A percentile compares a stretch with the other conserved stretches of the same genome.
Conservation (phyloP, 2,113 vertebrate genomes). For the Silurus asotus region DNA sequence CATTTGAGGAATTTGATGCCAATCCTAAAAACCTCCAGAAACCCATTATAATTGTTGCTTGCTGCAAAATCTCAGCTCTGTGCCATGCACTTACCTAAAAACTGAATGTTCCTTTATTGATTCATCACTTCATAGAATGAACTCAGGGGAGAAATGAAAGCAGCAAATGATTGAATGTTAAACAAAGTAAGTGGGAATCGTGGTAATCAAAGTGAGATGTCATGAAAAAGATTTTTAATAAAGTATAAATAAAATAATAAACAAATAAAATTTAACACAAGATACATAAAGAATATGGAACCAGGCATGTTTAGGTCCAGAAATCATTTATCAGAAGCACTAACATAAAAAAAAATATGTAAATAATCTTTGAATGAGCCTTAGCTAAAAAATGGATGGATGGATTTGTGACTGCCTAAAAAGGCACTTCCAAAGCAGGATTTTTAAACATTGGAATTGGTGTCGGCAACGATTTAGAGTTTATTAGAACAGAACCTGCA, state of each 20-base stretch:
- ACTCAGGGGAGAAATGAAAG: neutral
- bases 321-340: neutral
- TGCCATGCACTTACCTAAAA: neutral
- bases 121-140: neutral
- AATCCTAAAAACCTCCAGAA: neutral
- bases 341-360: neutral
- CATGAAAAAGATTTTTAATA: neutral
- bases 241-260: too few relatives aligned
- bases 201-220: neutral
- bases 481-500: constrained; percentile 30
- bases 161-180: neutral
- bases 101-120: neutral
- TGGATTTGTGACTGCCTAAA: constrained; percentile 16
- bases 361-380: neutral
- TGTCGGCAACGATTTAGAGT: constrained; percentile 26
- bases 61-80: neutral
- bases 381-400: neutral
- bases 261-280: neutral
- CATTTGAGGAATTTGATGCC: neutral
- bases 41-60: neutral
- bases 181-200: neutral
- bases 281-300: neutral
- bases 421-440: neutral
- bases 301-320: too few relatives aligned
- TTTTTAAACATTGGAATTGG: neutral